Conservation (phyloP, 2,113 vertebrate genomes). For the Ivindomyrus marchei region DNA sequence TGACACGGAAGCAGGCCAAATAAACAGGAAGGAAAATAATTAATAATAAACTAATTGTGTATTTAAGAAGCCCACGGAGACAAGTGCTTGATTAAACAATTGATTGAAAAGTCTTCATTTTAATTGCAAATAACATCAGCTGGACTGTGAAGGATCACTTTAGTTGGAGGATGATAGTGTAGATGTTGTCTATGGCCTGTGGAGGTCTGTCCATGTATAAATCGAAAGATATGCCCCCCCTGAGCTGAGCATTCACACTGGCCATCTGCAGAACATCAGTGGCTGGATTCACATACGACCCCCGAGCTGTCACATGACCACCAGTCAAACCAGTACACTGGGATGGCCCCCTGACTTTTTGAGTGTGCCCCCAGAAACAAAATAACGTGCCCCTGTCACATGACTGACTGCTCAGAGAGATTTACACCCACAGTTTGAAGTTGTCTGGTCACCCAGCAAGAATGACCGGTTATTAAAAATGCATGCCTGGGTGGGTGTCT, state of each 20-base stretch:
- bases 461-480: background rate
- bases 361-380: background rate
- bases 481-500: background rate
- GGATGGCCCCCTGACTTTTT: background rate
- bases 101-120: background rate
- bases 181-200: background rate
- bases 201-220: background rate
- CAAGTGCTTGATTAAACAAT: background rate
- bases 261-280: background rate
- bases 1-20: background rate
- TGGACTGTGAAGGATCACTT: background rate
- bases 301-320: background rate
- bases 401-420: background rate
- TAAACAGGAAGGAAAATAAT: background rate
- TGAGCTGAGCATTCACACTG: background rate
- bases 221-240: background rate
- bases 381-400: background rate
- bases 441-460: background rate
- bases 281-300: background rate
- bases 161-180: background rate
- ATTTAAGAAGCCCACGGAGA: background rate
- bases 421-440: background rate
- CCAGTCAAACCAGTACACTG: background rate
- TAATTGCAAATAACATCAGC: background rate
- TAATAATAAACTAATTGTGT: conserved; percentile 8